Conservation (phyloP, 2,888 invertebrate genomes). For the Scaptomyza cyrtandrae region DNA sequence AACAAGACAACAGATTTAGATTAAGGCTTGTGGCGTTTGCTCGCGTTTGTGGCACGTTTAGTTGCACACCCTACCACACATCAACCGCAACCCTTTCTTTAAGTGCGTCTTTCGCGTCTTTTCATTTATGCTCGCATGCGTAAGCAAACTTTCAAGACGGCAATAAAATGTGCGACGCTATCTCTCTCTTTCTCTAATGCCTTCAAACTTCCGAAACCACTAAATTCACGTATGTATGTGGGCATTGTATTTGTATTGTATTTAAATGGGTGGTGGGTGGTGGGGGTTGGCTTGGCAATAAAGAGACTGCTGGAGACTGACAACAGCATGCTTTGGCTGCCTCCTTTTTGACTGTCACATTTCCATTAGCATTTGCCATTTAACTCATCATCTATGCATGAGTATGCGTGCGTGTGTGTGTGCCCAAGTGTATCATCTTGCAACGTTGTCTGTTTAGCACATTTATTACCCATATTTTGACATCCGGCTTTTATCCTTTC, state of each 20-base stretch:
- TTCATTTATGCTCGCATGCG: conserved; percentile 77
- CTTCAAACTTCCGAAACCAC: conserved; percentile 72
- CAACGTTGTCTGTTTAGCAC: conserved; percentile 59
- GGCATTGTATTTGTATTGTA: conserved; percentile 60
- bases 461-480: conserved; percentile 78
- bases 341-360: conserved; percentile 59
- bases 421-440: conserved; percentile 64
- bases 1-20: conserved; percentile 45
- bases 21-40: conserved; percentile 60
- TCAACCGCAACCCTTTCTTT: conserved; percentile 3
- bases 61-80: conserved; percentile 24
- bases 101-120: conserved; percentile 58
- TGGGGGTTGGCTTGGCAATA: conserved; percentile 23
- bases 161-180: conserved; percentile 64
- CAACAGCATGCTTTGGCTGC: conserved; percentile 11
- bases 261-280: conserved; percentile 54
- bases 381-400: conserved; percentile 62
- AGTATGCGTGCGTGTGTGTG: conserved; percentile 18
- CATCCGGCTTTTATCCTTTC: conserved; percentile 81
- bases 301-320: conserved; percentile 49
- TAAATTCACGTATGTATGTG: conserved; percentile 68
- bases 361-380: conserved; percentile 78
- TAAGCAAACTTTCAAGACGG: conserved; percentile 75
- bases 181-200: conserved; percentile 57
- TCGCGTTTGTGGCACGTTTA: conserved; percentile 45